Evolutionary conservation across 2,888 invertebrate species (phyloP).

Genomic region (Frankliniella intonsa): DNA sequence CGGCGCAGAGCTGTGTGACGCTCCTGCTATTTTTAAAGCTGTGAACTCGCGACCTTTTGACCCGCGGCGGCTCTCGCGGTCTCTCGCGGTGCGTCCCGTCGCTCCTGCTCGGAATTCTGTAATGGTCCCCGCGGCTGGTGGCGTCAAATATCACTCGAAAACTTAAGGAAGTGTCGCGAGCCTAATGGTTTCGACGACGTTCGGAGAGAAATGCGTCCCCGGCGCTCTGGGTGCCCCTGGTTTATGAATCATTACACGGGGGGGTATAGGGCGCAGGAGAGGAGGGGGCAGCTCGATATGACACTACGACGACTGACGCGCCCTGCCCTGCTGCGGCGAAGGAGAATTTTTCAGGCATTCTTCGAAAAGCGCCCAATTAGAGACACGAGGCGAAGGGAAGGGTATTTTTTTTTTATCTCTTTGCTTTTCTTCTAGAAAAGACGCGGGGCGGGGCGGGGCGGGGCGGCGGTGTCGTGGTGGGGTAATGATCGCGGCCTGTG

Average conservation of each 20-base stretch:
- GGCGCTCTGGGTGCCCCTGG: not conserved
- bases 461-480: too few relatives aligned
- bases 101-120: not conserved
- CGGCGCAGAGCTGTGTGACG: too few relatives aligned
- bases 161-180: not conserved
- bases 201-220: not conserved
- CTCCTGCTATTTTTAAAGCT: too few relatives aligned
- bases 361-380: slow-evolving; percentile 19
- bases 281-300: not conserved
- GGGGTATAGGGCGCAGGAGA: not conserved
- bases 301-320: not conserved
- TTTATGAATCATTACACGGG: slow-evolving; percentile 17
- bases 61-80: too few relatives aligned
- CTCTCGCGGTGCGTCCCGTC: not conserved
- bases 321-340: not conserved
- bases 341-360: not conserved
- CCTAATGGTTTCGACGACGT: slow-evolving; percentile 16
- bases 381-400: not conserved
- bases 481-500: too few relatives aligned
- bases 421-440: not conserved
- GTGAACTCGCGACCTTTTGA: too few relatives aligned
- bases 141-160: slow-evolving; percentile 11
- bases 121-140: not conserved
- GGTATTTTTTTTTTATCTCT: not conserved
- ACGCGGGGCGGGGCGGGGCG: too few relatives aligned